A percentile compares a stretch with the other conserved stretches of the same genome.
These are phyloP conservation scores for Lacerta agilis DNA, from an alignment of 2,797 vertebrate genomes.

Conservation along the genomic window DNA sequence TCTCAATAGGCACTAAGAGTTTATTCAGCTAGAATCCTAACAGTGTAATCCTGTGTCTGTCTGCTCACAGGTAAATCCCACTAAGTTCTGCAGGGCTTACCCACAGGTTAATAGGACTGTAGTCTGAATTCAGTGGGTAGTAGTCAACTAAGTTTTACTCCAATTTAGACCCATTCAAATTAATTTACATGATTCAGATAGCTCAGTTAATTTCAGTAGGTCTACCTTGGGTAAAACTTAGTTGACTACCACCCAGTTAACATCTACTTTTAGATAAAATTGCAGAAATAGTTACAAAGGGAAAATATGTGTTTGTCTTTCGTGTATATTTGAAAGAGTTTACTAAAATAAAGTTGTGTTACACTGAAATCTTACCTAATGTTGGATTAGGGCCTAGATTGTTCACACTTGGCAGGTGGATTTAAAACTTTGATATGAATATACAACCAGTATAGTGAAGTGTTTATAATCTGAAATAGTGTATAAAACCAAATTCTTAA, in stretches of 20 bases:
- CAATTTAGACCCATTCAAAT: no score
- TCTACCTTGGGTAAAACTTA: no score
- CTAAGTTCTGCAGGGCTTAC: no score
- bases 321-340: slow-evolving; percentile 49
- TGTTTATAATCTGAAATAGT: slow-evolving; percentile 54
- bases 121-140: neutral
- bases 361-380: slow-evolving; percentile 59
- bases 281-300: slow-evolving; percentile 45
- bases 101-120: neutral
- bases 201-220: no score
- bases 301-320: slow-evolving; percentile 42
- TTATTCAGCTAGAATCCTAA: neutral
- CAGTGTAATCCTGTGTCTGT: no score
- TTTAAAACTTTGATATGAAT: slow-evolving; percentile 72
- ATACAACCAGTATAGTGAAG: slow-evolving; percentile 64
- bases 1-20: neutral
- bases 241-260: slow-evolving; percentile 1
- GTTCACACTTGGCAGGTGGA: slow-evolving; percentile 48
- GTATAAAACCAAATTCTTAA: slow-evolving; percentile 62
- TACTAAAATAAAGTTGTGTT: slow-evolving; percentile 57
- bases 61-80: no score
- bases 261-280: neutral
- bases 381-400: slow-evolving; percentile 16
- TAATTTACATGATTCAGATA: no score
- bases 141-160: neutral